Base-by-base conservation (phyloP, 2,888 invertebrate species). In the Mellilla xanthometata region DNA sequence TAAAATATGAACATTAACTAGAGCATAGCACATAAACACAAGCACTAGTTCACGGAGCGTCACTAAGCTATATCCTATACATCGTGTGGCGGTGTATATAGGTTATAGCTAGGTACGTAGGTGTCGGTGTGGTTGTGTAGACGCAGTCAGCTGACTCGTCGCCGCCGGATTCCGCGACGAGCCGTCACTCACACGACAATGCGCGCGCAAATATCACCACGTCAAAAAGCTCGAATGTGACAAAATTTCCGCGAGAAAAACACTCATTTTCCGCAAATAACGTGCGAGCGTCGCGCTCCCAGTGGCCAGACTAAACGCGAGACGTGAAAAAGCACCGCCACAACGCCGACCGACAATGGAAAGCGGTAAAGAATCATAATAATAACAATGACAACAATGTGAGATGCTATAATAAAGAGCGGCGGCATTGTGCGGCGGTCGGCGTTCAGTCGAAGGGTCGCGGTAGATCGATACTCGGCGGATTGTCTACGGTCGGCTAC, bases 301-400 rank as follows among this genome's bases (percentile, higher is more conserved):
- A 78, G 76, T 87, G 84, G 80, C 84, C 87, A 86, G 89, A 89
- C 89, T 89, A 89, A 89, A 84, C 82, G 84, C 81, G 85, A 80
- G 72, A 84, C 84, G 86, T 89, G 89, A 89, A 89, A 89, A 89
- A 89, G 89, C 86, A 88, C 87, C 86, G 87, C 83, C 89, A 79
- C 86, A 87, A 85, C 87, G 89, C 81, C 81, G 83, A 75, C 85
- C 88, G 87, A 89, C 89, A 89, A 89, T 89, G 88, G 87, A 89
- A 89, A 89, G 89, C 89, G 88, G 88, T 84, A 87, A 89, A 89
- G 89, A 89, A 88, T 89, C 89, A 89, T 89, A 89, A 89, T 88
- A 89, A 89, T 89, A 89, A 89, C 89, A 89, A 89, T 89, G 88
- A 89, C 89, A 89, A 89, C 89, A 89, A 89, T 89, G 88, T 89